phyloP scores from a whole-genome alignment of 2,797 vertebrate species.

The Anguilla obscura region DNA sequence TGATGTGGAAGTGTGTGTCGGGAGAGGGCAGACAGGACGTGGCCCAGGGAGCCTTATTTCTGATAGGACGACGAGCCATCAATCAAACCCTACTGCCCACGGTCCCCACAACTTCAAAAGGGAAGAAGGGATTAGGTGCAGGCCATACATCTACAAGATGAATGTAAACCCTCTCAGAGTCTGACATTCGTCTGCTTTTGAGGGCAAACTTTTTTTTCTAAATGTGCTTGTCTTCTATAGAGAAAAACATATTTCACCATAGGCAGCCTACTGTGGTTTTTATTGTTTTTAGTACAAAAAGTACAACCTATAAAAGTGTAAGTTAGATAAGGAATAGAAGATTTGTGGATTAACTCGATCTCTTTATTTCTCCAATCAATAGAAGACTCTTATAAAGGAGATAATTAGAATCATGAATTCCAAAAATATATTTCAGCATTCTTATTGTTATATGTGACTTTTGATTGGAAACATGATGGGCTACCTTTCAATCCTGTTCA shows the following conservation, averaged over 20 bases:
- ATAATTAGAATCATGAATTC: background rate
- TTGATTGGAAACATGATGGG: too few species aligned
- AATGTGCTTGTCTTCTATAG: background rate
- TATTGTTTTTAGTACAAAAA: background rate
- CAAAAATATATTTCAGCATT: background rate
- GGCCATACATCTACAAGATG: conserved; percentile 34
- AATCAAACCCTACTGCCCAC: conserved; percentile 27
- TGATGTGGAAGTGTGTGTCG: conserved; percentile 33
- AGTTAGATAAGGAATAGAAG: too few species aligned
- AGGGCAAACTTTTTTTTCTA: background rate
- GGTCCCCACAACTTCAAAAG: conserved; percentile 36
- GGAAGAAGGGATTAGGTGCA: conserved; percentile 44
- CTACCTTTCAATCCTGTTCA: too few species aligned
- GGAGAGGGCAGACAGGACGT: conserved; percentile 31
- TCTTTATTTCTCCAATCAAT: too few species aligned
- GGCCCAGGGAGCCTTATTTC: conserved; percentile 24
- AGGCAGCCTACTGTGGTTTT: background rate
- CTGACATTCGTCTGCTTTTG: conserved; percentile 12
- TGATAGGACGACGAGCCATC: conserved; percentile 27
- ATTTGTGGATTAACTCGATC: too few species aligned
- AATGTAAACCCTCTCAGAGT: conserved; percentile 26
- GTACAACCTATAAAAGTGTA: too few species aligned
- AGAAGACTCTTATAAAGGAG: background rate
- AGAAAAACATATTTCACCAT: background rate
- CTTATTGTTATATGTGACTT: background rate